A percentile compares a stretch with the other conserved stretches of the same genome.
These are phyloP conservation scores for Vidua chalybeata DNA, from an alignment of 2,113 vertebrate species.

Conservation along the genomic window DNA sequence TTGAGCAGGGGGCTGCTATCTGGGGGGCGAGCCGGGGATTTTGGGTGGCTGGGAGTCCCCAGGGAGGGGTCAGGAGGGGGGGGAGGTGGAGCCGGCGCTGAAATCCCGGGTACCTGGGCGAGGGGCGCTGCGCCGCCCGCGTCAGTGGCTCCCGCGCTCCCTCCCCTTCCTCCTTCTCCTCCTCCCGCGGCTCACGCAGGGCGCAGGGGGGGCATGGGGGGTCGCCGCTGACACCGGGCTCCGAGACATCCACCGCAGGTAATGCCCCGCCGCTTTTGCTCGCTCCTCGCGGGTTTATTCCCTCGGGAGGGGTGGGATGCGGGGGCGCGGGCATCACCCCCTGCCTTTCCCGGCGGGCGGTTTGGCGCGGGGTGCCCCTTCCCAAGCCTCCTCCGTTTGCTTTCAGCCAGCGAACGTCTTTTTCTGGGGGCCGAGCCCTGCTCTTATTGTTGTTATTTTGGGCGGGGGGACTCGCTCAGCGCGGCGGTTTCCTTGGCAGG, in stretches of 20 bases:
- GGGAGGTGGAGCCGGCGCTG: background rate
- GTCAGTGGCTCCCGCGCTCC: background rate
- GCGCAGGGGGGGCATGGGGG: background rate
- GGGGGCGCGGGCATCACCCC: background rate
- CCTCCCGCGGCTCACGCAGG: background rate
- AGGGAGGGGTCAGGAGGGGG: background rate
- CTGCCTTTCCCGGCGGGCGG: too few species aligned
- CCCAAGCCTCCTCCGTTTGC: background rate
- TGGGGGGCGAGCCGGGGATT: background rate
- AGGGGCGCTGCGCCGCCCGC: conserved; percentile 27
- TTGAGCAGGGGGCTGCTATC: background rate
- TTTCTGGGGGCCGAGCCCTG: background rate
- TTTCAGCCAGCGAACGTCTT: background rate
- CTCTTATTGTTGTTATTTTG: fast-evolving
- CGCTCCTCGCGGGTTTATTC: fast-evolving
- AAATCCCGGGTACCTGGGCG: conserved; percentile 45
- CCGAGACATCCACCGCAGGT: background rate
- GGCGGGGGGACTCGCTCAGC: background rate
- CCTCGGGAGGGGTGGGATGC: fast-evolving
- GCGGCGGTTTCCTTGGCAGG: background rate
- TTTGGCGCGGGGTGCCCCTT: background rate
- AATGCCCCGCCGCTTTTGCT: background rate
- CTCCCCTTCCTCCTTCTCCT: background rate
- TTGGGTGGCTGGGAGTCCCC: background rate
- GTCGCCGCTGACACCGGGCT: background rate